Evolutionary conservation across 2,113 vertebrate genomes (phyloP).

Genomic region (rabbit (Oryctolagus cuniculus)): mOryCun1.1 NC_091435.1:134305001-134305500

Average conservation of each 20-base stretch:
- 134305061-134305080: slow-evolving; percentile 41
- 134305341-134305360: slow-evolving; percentile 23
- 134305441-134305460: slow-evolving; percentile 32
- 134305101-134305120: slow-evolving; percentile 1
- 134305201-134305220: slow-evolving; percentile 33
- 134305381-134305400: not conserved
- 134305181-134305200: not conserved
- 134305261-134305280: slow-evolving; percentile 54
- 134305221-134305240: not conserved
- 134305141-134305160: not conserved
- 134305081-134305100: not conserved
- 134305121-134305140: slow-evolving; percentile 21
- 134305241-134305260: slow-evolving; percentile 14
- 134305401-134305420: not conserved
- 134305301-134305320: not conserved
- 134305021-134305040: slow-evolving; percentile 42
- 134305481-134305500: not conserved
- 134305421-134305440: not conserved
- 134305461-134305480: slow-evolving; percentile 48
- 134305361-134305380: not conserved
- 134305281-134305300: slow-evolving; percentile 50
- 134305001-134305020: slow-evolving; percentile 31
- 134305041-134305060: slow-evolving; percentile 47
- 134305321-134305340: slow-evolving; percentile 35
- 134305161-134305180: not conserved